These are phyloP conservation scores for Holothuria leucospilota DNA, from an alignment of 53 echinoderm and acorn worm species.

Conservation along the genomic window DNA sequence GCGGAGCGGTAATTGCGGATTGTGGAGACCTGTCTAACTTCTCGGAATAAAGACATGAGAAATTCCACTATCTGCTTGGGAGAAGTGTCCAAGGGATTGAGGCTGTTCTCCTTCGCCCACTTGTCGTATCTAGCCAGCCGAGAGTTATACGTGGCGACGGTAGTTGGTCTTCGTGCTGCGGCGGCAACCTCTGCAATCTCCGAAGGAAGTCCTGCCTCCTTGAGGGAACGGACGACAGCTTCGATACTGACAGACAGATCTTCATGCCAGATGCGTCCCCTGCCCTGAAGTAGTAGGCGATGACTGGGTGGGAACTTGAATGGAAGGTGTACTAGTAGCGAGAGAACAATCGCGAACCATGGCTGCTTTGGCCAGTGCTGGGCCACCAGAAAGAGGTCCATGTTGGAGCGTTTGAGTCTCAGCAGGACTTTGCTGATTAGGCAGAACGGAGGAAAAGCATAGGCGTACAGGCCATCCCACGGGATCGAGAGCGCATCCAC, in stretches of 20 bases:
- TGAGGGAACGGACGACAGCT: not conserved
- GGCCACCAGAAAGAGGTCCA: constrained; percentile 42
- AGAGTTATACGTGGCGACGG: not conserved
- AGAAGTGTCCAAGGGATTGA: not conserved
- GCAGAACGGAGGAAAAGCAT: constrained; percentile 59
- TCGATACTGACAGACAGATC: not conserved
- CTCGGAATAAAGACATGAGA: no score
- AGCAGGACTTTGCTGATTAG: constrained; percentile 11
- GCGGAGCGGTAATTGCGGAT: no score
- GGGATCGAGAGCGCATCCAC: constrained; percentile 40
- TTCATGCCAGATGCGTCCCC: no score
- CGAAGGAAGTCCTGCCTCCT: no score
- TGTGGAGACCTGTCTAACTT: no score
- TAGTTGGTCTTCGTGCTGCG: not conserved
- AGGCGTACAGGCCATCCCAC: constrained; percentile 46
- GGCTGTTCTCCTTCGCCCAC: not conserved
- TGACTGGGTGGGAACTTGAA: no score
- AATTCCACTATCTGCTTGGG: no score
- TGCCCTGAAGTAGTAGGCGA: no score
- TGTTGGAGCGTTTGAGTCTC: constrained; percentile 7
- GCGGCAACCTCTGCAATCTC: not conserved
- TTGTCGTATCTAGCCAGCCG: not conserved
- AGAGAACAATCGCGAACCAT: constrained; percentile 47
- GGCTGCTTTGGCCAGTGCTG: constrained; percentile 52
- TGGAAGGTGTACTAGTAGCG: not conserved